Conservation (phyloP, 1,140 invertebrate species). For the Reticulitermes speratus region DNA sequence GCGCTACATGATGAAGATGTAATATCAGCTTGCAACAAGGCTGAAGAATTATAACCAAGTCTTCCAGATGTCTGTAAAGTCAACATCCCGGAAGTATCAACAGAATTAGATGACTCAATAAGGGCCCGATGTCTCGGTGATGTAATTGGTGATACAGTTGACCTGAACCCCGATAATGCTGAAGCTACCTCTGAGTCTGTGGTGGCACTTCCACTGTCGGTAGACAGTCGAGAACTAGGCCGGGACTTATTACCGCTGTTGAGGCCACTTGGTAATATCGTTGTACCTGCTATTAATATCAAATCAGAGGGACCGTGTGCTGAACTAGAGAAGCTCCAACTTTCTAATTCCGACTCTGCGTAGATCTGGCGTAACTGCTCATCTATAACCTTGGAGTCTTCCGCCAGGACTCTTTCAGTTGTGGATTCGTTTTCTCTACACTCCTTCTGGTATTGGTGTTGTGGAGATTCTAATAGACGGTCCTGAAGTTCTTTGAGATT, state of each 20-base stretch:
- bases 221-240: conserved; percentile 58
- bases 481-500: conserved; percentile 73
- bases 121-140: conserved; percentile 21
- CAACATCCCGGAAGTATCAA: not conserved
- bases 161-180: conserved; percentile 19
- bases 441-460: conserved; percentile 52
- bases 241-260: conserved; percentile 43
- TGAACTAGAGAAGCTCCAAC: conserved; percentile 70
- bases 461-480: conserved; percentile 43
- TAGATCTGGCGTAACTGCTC: conserved; percentile 69
- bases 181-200: conserved; percentile 25
- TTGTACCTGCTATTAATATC: not conserved
- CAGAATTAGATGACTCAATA: conserved; percentile 21
- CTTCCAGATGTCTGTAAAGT: not conserved
- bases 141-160: conserved; percentile 21
- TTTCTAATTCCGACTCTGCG: conserved; percentile 62
- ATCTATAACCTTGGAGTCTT: conserved; percentile 66
- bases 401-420: conserved; percentile 53
- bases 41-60: not conserved
- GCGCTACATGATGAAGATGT: conserved; percentile 49
- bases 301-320: not conserved
- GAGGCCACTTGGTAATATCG: not conserved
- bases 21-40: conserved; percentile 16
- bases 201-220: conserved; percentile 38
- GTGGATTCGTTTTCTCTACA: conserved; percentile 34